Evolutionary conservation across 2,888 invertebrate genomes (phyloP), one percentile per base, ranked within the genome.

Genomic region (Lamproptera curius): DNA sequence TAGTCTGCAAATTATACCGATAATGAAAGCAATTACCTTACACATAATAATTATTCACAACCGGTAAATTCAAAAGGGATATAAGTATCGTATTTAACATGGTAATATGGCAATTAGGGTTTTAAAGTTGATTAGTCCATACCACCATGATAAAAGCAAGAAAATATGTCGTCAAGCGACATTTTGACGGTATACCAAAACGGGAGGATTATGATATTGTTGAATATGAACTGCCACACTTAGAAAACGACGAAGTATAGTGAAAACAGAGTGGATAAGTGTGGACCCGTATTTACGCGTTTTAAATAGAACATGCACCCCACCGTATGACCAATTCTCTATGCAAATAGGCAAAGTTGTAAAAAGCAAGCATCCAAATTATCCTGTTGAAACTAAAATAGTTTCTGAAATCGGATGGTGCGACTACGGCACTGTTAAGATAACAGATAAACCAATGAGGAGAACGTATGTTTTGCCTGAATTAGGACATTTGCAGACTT

Each of bases 381-480:
- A 76, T 65, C 91, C 92, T 6, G 88, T 88, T n/a, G 91, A 90
- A 1, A 80, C 78, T 49, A 68, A 82, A 57, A 76, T 92, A 2
- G 71, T 90, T 0, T 89, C 87, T 2, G 67, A 86, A 54, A 76
- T 89, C 48, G 93, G 92, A n/a, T 93, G 92, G 92, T 48, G 50
- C 4, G 53, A 86, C 2, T 84, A 88, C 52, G 81, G 87, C 0
- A 33, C 57, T 2, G 17, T 53, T 9, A 44, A 53, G 8, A n/a
- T n/a, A n/a, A 31, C 52, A 10, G 23, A 16, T 11, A 26, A 17
- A n/a, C n/a, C n/a, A n/a, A n/a, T n/a, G n/a, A n/a, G n/a, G n/a
- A n/a, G n/a, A n/a, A n/a, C n/a, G n/a, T n/a, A 60, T 42, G 41
- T 51, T 15, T 38, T 90, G 33, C 89, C 89, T 5, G 82, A 90